Base-by-base conservation (phyloP, 2,888 invertebrate genomes). In the Sylvicola cinctus region DNA sequence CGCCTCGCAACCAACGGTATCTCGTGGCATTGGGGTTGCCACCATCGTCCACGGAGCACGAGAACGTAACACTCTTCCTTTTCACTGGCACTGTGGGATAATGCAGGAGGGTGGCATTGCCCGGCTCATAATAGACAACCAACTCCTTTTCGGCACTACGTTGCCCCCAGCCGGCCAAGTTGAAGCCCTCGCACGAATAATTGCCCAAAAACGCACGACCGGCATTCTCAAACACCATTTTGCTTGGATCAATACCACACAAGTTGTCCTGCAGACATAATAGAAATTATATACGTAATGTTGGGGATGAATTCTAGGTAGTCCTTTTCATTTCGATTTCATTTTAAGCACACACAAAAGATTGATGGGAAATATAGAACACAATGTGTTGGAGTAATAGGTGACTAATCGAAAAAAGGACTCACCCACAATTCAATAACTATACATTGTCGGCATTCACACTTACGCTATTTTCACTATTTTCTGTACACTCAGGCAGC, bases 161-260 rank as follows among this genome's bases (percentile, higher is more conserved):
- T 26, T 70, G 69, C 29, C 88, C 88, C 81, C 87, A 87, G 7
- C 85, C 87, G 8, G 87, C 88, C 11, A 70, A 68, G 58, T 90
- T 91, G 54, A 71, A 74, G 12, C 90, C 91, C 48, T 78, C 75
- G 53, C 93, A 93, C 1, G 88, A 83, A 60, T 90, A 93, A 60
- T 90, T 90, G 16, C 90, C 91, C 46, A 88, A 83, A 57, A 90
- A 88, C 36, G 74, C 74, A 50, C 85, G 74, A 4, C 75, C 78
- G n/a, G 90, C 83, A 43, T 76, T 74, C 46, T 84, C 79, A 17
- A 90, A 66, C 23, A 84, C 63, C 47, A 90, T 62, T 61, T 83
- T 77, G 43, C 79, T 83, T 0, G 85, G 85, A 52, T 87, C 84
- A 46, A 85, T 74, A 54, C 80, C 79, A 51, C 85, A 84, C 49